phyloP scores from a whole-genome alignment of 2,113 vertebrate species.

The Amblyornis subalaris region DNA sequence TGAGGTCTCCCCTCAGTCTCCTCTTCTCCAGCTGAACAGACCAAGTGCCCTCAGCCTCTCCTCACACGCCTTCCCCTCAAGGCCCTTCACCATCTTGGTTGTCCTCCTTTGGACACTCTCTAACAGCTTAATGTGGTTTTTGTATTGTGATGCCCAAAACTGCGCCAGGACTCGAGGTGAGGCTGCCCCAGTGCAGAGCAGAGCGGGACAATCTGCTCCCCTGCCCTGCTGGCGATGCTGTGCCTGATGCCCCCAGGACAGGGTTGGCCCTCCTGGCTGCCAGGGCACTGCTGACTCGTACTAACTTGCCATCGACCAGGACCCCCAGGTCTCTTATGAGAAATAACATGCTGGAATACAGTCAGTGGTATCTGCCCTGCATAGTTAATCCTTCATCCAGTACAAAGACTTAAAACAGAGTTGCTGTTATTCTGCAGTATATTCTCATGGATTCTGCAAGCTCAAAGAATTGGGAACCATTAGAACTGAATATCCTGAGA shows the following conservation, averaged over 20 bases:
- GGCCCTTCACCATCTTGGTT: rapidly evolving
- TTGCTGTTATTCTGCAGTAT: background rate
- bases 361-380: background rate
- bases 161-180: rapidly evolving
- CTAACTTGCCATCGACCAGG: background rate
- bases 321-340: background rate
- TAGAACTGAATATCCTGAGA: background rate
- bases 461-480: background rate
- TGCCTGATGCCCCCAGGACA: background rate
- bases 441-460: background rate
- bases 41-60: background rate
- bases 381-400: background rate
- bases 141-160: rapidly evolving
- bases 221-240: rapidly evolving
- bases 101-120: background rate
- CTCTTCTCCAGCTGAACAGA: background rate
- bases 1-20: background rate
- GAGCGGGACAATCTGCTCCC: background rate
- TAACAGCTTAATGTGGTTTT: background rate
- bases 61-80: background rate
- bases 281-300: background rate
- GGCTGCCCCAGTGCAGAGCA: rapidly evolving
- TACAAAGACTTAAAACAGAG: background rate
- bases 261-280: background rate
- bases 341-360: background rate